Conservation (phyloP, 2,888 invertebrate genomes). For the Drosophila colorata region DNA sequence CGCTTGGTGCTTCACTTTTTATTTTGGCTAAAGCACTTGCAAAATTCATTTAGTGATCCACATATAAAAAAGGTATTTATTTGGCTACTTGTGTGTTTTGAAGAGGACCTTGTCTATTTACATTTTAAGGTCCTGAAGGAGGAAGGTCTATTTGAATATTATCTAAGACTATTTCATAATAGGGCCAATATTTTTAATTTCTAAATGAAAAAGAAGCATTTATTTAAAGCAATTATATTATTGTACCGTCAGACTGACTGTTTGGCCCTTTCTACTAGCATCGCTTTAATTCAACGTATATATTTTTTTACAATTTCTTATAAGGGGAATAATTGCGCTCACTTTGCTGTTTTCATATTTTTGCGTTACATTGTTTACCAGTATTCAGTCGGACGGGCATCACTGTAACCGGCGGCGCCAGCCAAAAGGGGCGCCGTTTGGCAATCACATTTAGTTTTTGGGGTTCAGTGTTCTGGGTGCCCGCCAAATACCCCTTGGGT, state of each 20-base stretch:
- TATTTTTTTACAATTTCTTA: neutral
- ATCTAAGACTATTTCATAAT: no score
- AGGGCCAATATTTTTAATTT: no score
- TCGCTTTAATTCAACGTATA: neutral
- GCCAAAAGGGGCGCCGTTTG: conserved; percentile 65
- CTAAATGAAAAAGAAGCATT: no score
- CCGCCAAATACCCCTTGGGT: conserved; percentile 2
- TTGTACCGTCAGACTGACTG: neutral
- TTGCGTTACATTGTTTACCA: conserved; percentile 39
- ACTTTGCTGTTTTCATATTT: conserved; percentile 34
- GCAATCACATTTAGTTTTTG: conserved; percentile 72
- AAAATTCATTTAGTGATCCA: no score
- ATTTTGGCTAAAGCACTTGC: no score
- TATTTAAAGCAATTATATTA: no score
- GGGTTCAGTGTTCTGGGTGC: conserved; percentile 20
- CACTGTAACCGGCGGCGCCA: conserved; percentile 46
- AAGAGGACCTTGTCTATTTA: no score
- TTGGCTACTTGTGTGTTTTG: no score
- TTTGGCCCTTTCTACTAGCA: neutral
- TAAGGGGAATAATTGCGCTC: conserved; percentile 5
- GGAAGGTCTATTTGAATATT: no score
- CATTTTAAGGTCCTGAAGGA: no score
- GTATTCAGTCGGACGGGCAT: conserved; percentile 12
- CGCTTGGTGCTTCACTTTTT: no score
- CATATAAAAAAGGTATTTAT: no score